phyloP scores from a whole-genome alignment of 2,888 invertebrate species.

The Camptogramma bilineatum region DNA sequence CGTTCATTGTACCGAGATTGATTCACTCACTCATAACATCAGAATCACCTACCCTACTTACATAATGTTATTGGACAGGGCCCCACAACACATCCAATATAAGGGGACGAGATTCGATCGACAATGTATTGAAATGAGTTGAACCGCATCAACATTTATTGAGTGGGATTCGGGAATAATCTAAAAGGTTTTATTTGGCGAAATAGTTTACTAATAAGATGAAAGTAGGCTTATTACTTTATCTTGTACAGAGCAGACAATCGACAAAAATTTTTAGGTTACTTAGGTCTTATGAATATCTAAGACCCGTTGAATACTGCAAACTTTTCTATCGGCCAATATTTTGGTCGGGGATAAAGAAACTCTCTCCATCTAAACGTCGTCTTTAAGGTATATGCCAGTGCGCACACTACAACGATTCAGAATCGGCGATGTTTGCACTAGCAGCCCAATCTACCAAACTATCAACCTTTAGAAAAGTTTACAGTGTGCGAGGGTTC shows the following conservation, averaged over 20 bases:
- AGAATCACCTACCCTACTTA: slow-evolving; percentile 12
- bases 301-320: too few relatives aligned
- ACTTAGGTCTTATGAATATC: too few relatives aligned
- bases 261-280: neutral
- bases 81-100: slow-evolving; percentile 29
- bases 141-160: slow-evolving; percentile 31
- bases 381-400: too few relatives aligned
- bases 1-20: slow-evolving; percentile 10
- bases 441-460: too few relatives aligned
- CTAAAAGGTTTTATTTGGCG: slow-evolving; percentile 16
- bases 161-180: slow-evolving; percentile 16
- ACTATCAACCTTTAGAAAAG: too few relatives aligned
- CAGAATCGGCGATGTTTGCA: too few relatives aligned
- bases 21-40: slow-evolving; percentile 16
- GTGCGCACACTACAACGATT: too few relatives aligned
- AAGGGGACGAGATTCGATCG: slow-evolving; percentile 40
- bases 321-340: too few relatives aligned
- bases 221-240: neutral
- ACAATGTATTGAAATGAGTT: slow-evolving; percentile 49
- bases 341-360: too few relatives aligned
- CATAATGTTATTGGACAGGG: slow-evolving; percentile 26
- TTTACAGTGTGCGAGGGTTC: too few relatives aligned
- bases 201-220: slow-evolving; percentile 3
- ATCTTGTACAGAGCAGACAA: neutral
- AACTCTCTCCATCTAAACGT: too few relatives aligned